phyloP scores from a whole-genome alignment of 2,797 vertebrate genomes.

The Pseudochirops corinnae region DNA sequence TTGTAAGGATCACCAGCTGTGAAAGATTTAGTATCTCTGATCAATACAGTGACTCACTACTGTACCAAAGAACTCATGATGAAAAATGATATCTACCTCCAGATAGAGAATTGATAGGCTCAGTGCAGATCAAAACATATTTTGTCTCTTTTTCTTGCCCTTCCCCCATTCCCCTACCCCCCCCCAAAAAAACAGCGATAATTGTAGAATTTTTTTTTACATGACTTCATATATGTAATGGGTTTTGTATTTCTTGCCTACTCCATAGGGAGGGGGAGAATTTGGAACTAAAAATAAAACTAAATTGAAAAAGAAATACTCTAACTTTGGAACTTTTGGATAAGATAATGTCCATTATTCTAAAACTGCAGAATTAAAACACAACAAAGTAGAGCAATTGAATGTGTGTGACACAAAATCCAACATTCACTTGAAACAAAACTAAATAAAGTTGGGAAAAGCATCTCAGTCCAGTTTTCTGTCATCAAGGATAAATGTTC shows the following conservation, averaged over 20 bases:
- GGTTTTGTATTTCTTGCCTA: background rate
- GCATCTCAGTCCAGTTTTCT: background rate
- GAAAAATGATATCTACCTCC: background rate
- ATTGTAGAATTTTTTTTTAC: background rate
- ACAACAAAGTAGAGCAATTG: background rate
- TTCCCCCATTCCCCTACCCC: too few species aligned
- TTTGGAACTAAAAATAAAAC: background rate
- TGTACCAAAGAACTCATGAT: background rate
- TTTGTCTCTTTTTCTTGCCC: background rate
- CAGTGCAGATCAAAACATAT: background rate
- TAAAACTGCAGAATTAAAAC: background rate
- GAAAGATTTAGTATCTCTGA: background rate
- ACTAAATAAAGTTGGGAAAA: background rate
- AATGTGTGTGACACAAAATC: background rate
- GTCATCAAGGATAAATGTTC: background rate
- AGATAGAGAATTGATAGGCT: background rate
- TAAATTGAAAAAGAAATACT: background rate
- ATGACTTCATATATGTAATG: background rate
- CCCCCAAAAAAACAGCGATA: background rate
- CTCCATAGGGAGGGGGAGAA: background rate
- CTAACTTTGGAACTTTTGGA: background rate
- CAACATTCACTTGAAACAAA: background rate
- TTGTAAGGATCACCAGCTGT: background rate
- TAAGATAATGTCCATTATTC: background rate
- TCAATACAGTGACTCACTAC: background rate